These are phyloP conservation scores for Adrianichthys oophorus DNA, from an alignment of 2,797 vertebrate species.

Conservation along the genomic window DNA sequence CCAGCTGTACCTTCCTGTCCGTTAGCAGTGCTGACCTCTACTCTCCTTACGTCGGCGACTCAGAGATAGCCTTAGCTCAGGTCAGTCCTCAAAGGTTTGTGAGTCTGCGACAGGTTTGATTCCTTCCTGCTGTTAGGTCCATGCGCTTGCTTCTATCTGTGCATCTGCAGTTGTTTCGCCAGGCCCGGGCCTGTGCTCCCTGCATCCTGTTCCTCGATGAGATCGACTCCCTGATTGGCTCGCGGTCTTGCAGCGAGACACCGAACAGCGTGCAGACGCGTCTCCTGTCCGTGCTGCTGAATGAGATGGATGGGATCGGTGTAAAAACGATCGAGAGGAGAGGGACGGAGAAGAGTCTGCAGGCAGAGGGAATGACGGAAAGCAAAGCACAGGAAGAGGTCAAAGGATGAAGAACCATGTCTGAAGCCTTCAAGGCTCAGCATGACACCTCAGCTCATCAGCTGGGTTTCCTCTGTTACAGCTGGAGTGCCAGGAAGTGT, in stretches of 20 bases:
- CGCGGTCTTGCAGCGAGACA: conserved; percentile 69
- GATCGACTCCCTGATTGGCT: conserved; percentile 92
- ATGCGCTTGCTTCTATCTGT: conserved; percentile 2
- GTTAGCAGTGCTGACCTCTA: conserved; percentile 92
- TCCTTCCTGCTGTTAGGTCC: not conserved
- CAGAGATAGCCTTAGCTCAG: conserved; percentile 90
- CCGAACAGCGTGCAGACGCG: conserved; percentile 81
- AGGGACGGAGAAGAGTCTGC: conserved; percentile 67
- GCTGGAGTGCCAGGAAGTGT: conserved; percentile 83
- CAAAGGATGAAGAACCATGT: not conserved
- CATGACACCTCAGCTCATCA: not conserved
- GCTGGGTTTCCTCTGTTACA: conserved; percentile 50
- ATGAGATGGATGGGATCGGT: conserved; percentile 95
- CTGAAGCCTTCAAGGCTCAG: not conserved
- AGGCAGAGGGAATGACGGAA: conserved; percentile 68
- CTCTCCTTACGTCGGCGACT: conserved; percentile 91
- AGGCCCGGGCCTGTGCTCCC: conserved; percentile 90
- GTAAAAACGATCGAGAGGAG: conserved; percentile 86
- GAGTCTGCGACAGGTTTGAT: not conserved
- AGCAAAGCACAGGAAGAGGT: conserved; percentile 71
- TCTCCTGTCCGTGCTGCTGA: conserved; percentile 92
- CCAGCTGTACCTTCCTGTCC: conserved; percentile 86
- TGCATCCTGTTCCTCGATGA: conserved; percentile 96
- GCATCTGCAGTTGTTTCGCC: conserved; percentile 83
- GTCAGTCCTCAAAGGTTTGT: conserved; percentile 58